Evolutionary conservation across 2,113 vertebrate species (phyloP), one percentile per base, ranked within the genome.

Genomic region (Recurvirostra avosetta): DNA sequence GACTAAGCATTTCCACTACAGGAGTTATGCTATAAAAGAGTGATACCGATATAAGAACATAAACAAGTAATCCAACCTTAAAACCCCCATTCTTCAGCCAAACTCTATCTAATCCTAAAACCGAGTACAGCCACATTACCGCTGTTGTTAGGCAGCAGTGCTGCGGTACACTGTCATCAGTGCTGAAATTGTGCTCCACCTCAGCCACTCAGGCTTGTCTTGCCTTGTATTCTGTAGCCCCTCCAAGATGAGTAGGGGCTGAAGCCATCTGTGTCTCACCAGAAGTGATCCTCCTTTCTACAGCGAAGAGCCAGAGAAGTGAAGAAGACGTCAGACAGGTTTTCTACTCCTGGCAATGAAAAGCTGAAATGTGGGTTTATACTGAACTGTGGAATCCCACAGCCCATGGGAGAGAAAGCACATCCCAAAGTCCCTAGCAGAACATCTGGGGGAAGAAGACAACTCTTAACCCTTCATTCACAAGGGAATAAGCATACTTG

Each of bases 71-170:
- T 49, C 7, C 47, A 72, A 8, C 21, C 43, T 74, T 40, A 52
- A 93, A 61, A 22, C 2, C 3, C 9, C 19, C 8, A 38, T 40
- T 65, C 36, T 68, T 84, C 66, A 87, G 43, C 16, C 56, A 76
- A 56, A 59, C 4, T 53, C 38, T 36, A 10, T 6, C n/a, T 76
- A 65, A 30, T 52, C 55, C n/a, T 63, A 30, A 71, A 80, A 15
- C 2, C 0, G 0, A 8, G 18, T 38, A 47, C 15, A 32, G 29
- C 26, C 20, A 45, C 6, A 2, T 45, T 8, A 32, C 3, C 0
- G 0, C 5, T 56, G 30, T 3, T n/a, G 9, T 61, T 32, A 63
- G 23, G 62, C 41, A 67, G 58, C 1, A 1, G 11, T 16, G 16
- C 45, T 74, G 29, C 34, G 11, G 15, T 1, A 0, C 29, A 3